Base-by-base conservation (phyloP, 2,888 invertebrate species). In the Eudasyphora cyanicolor region DNA sequence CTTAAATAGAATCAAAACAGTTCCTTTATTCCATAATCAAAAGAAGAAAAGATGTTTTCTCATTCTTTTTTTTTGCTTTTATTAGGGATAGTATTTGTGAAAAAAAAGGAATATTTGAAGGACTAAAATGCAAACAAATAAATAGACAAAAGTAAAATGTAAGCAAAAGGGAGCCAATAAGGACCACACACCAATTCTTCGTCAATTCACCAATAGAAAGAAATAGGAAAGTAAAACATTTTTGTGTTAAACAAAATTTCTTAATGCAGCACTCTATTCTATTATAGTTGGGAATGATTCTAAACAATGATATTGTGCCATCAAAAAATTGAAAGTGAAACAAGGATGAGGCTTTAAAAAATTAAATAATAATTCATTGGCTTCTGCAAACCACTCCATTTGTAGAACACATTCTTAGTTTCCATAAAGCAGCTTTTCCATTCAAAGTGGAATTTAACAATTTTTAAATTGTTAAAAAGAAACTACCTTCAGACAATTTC, bases 1-100 rank as follows among this genome's bases (percentile, higher is more conserved):
- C 73, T 62, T 77, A 62, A 79, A 74, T 74, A 70, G 74, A 83
- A 83, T 83, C 21, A 79, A 21, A 49, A 32, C 38, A 51, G 29
- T 67, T 24, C 64, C 17, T 29, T 29, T 14, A 10, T 21, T 19
- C n/a, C 17, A 12, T 21, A n/a, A 32, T 38, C 8, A 67, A 14
- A 14, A 67, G 24, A 49, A 27, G 32, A 45, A 45, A 38, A 38
- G 2, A 8, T 1, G 6, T 27, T 60, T 10, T 27, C 10, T 24
- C 29, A 8, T 27, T 29, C 60, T 17, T 17, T 17, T 6, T 19
- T 29, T 62, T 62, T 1, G 8, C 51, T 45, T 51, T 79, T 57
- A n/a, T 70, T 38, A 64, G 35, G 17, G 29, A 45, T 38, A 67
- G 42, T 42, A 67, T 67, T 42, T 27, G 42, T 12, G n/a, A 24